Conservation (phyloP, 2,797 vertebrate genomes). For the Chaetodon trifasciatus region DNA sequence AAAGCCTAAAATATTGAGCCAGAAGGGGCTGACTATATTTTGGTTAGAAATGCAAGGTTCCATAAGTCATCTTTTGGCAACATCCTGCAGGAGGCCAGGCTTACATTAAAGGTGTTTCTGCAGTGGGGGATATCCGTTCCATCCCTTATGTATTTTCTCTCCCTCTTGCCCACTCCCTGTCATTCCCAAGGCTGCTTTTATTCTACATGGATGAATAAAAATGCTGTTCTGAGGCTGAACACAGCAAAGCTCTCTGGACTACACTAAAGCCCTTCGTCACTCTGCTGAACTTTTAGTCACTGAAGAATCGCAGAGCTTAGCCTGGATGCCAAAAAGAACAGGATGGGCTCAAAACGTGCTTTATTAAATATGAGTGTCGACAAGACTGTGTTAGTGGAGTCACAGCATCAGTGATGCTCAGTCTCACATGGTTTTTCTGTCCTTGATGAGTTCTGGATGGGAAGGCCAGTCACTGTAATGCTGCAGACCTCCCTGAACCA, state of each 20-base stretch:
- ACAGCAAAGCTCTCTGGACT: conserved; percentile 58
- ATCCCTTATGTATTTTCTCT: conserved; percentile 40
- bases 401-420: neutral
- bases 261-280: conserved; percentile 37
- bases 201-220: conserved; percentile 76
- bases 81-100: conserved; percentile 31
- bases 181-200: conserved; percentile 73
- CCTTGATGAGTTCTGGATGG: neutral
- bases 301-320: conserved; percentile 35
- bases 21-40: conserved; percentile 18
- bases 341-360: neutral
- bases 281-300: conserved; percentile 40
- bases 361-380: conserved; percentile 19
- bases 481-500: conserved; percentile 18
- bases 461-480: conserved; percentile 2
- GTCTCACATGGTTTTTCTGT: neutral
- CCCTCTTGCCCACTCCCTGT: conserved; percentile 44
- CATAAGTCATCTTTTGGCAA: conserved; percentile 35
- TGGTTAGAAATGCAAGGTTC: conserved; percentile 26
- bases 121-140: conserved; percentile 38
- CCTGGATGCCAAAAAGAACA: conserved; percentile 34
- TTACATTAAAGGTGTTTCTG: conserved; percentile 55
- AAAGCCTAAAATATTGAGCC: conserved; percentile 25
- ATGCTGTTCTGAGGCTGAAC: conserved; percentile 57
- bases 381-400: conserved; percentile 8